A percentile compares a stretch with the other conserved stretches of the same genome.
Evolutionary conservation across 2,888 invertebrate genomes (phyloP).

Genomic region (Branchipolynoe longqiensis): DNA sequence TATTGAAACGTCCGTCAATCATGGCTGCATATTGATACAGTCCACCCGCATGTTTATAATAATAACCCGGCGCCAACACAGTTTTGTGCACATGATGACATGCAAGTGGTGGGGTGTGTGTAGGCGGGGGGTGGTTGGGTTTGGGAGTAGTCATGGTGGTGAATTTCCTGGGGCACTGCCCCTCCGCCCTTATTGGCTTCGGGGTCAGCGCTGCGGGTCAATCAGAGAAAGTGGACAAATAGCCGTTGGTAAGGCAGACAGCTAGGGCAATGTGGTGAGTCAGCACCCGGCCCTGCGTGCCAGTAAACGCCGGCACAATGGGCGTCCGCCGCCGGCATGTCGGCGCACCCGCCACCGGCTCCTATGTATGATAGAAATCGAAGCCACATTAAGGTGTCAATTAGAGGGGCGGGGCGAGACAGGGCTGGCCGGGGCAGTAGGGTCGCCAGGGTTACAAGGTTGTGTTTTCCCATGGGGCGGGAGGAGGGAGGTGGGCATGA

Average conservation of each 20-base stretch:
- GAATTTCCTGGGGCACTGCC: conserved; percentile 27
- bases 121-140: too few species aligned
- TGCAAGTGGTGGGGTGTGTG: too few species aligned
- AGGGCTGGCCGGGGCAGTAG: neutral
- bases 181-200: neutral
- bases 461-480: conserved; percentile 49
- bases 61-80: neutral
- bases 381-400: conserved; percentile 41
- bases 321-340: neutral
- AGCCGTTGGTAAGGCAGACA: conserved; percentile 38
- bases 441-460: conserved; percentile 38
- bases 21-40: conserved; percentile 12
- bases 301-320: conserved; percentile 17
- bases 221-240: conserved; percentile 56
- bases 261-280: neutral
- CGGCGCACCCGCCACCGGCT: neutral
- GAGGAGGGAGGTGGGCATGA: conserved; percentile 11
- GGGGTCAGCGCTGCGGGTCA: conserved; percentile 38
- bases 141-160: too few species aligned
- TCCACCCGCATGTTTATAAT: neutral
- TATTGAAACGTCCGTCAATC: too few species aligned
- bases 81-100: conserved; percentile 29
- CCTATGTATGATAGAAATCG: conserved; percentile 51
- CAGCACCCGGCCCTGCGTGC: too few species aligned
- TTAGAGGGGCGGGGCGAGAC: conserved; percentile 2